Evolutionary conservation across 2,888 invertebrate genomes (phyloP).

Genomic region (Vanessa cardui): DNA sequence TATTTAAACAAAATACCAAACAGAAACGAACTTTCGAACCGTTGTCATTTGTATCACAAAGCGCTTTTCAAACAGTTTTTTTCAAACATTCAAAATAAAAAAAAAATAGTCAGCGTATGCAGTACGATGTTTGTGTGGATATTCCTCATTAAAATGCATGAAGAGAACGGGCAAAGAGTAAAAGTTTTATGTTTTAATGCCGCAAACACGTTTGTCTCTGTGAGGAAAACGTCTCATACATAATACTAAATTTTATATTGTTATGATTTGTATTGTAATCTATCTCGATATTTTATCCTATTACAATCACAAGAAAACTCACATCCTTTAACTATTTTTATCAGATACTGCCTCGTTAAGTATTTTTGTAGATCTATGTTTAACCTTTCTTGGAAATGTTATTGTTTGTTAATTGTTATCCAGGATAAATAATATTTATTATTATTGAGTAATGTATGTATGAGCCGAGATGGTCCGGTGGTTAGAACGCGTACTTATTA

Average conservation of each 20-base stretch:
- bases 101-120: conserved; percentile 37
- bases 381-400: too few relatives aligned
- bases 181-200: conserved; percentile 42
- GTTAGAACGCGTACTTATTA: too few relatives aligned
- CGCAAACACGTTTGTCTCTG: conserved; percentile 37
- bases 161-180: conserved; percentile 48
- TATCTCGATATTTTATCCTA: too few relatives aligned
- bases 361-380: too few relatives aligned
- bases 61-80: conserved; percentile 33
- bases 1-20: conserved; percentile 33
- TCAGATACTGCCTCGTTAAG: too few relatives aligned
- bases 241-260: conserved; percentile 1
- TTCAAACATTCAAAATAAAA: conserved; percentile 41
- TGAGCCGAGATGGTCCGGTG: too few relatives aligned
- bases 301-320: too few relatives aligned
- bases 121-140: conserved; percentile 40
- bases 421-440: too few relatives aligned
- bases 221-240: conserved; percentile 12
- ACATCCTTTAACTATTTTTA: too few relatives aligned
- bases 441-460: too few relatives aligned
- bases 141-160: conserved; percentile 75
- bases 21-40: conserved; percentile 31
- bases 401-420: too few relatives aligned
- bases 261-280: too few relatives aligned
- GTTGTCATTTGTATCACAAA: conserved; percentile 40